These are phyloP conservation scores for Aurelia coerulea DNA, from an alignment of 30 jellyfish, hydroid and myxozoan species.

Conservation along the genomic window DNA sequence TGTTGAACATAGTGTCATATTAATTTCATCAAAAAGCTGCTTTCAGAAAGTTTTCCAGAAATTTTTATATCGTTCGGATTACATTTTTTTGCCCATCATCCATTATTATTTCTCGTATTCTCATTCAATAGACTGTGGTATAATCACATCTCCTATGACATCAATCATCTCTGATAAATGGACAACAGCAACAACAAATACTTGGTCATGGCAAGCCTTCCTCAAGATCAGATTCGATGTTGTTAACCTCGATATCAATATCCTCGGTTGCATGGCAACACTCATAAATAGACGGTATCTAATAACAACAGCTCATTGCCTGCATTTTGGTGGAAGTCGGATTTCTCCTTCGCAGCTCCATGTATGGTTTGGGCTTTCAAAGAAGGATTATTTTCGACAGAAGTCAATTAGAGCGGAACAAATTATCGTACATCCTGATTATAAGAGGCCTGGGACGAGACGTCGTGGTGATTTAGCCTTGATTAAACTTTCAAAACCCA, in stretches of 20 bases:
- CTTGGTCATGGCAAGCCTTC: constrained; percentile 68
- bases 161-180: background rate
- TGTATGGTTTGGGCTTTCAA: constrained; percentile 5
- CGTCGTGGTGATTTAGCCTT: constrained; percentile 38
- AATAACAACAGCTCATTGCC: constrained; percentile 87
- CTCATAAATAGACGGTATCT: constrained; percentile 58
- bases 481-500: constrained; percentile 48
- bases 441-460: background rate
- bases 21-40: no score
- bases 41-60: no score
- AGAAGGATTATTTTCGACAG: background rate
- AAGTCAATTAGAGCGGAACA: constrained; percentile 8
- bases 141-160: background rate
- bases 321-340: constrained; percentile 31
- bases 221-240: background rate
- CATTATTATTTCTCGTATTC: no score
- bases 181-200: background rate
- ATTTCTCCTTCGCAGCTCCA: constrained; percentile 36
- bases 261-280: constrained; percentile 84
- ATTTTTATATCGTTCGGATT: no score
- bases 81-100: no score
- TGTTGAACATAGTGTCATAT: no score
- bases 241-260: constrained; percentile 8
- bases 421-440: constrained; percentile 43
- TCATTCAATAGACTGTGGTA: constrained; percentile 45